These are phyloP conservation scores for Tamias sibiricus DNA, from an alignment of 2,113 vertebrate species.

Conservation along the genomic window DNA sequence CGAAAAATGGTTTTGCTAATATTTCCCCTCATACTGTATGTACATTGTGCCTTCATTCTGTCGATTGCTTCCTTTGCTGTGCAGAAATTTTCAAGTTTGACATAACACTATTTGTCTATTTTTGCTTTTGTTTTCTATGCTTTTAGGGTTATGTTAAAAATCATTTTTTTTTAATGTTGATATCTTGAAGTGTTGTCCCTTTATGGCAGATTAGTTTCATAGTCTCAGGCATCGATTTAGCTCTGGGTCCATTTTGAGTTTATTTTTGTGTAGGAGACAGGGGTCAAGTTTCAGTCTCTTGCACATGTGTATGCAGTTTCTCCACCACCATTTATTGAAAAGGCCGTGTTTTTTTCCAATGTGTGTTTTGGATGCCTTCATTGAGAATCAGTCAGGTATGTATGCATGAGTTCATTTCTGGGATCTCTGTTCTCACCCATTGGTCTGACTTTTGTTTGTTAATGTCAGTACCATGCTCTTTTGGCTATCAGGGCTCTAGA, in stretches of 20 bases:
- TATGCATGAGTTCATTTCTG: neutral
- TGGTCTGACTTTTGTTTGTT: neutral
- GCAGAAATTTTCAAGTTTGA: neutral
- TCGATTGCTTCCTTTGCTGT: neutral
- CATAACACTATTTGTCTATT: neutral
- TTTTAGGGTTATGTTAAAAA: neutral
- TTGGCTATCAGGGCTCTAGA: neutral
- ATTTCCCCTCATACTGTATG: neutral
- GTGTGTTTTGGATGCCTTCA: too few species aligned
- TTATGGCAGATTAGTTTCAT: neutral
- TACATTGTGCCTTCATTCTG: neutral
- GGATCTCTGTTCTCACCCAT: neutral
- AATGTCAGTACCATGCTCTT: neutral
- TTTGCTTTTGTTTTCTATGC: neutral
- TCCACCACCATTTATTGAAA: too few species aligned
- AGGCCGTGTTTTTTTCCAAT: neutral
- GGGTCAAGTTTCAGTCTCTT: neutral
- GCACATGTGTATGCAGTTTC: neutral
- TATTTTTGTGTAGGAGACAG: neutral
- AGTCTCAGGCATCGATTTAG: neutral
- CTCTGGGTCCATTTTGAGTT: neutral
- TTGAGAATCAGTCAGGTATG: neutral
- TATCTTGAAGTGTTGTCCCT: neutral
- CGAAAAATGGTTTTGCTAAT: neutral
- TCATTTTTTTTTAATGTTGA: too few species aligned